Evolutionary conservation across 2,888 invertebrate species (phyloP).

Genomic region (Nudaria mundana): DNA sequence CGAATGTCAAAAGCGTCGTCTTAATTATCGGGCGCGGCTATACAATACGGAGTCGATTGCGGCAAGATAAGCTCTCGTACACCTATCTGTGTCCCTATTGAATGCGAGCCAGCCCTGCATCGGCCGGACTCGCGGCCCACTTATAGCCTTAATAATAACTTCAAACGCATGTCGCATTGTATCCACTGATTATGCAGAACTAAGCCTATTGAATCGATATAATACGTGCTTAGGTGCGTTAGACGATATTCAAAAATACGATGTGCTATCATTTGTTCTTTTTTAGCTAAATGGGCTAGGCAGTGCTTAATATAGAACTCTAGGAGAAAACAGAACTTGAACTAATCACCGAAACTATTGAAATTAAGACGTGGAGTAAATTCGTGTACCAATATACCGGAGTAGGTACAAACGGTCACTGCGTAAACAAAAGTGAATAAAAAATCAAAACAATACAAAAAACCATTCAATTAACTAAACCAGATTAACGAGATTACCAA

Average conservation of each 20-base stretch:
- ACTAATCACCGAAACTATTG: too few species aligned
- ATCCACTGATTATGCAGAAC: slow-evolving; percentile 74
- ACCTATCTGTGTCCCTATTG: slow-evolving; percentile 66
- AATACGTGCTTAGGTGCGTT: slow-evolving; percentile 59
- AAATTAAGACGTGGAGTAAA: too few species aligned
- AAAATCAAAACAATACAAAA: slow-evolving; percentile 48
- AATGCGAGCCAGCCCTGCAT: slow-evolving; percentile 54
- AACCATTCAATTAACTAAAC: slow-evolving; percentile 54
- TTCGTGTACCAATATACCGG: too few species aligned
- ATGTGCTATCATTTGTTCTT: too few species aligned
- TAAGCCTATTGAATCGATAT: slow-evolving; percentile 70
- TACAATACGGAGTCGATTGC: slow-evolving; percentile 79
- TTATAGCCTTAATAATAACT: slow-evolving; percentile 74
- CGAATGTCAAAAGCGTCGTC: slow-evolving; percentile 81
- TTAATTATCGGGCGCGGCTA: slow-evolving; percentile 79
- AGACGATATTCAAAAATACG: slow-evolving; percentile 37
- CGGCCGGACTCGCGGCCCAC: slow-evolving; percentile 49
- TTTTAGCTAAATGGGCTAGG: too few species aligned
- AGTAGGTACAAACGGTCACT: too few species aligned
- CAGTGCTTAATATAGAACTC: neutral
- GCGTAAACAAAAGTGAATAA: slow-evolving; percentile 29
- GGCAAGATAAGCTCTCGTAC: slow-evolving; percentile 73
- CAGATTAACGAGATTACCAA: slow-evolving; percentile 58
- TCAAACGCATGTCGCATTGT: slow-evolving; percentile 76
- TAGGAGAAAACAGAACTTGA: too few species aligned